Evolutionary conservation across 2,113 vertebrate species (phyloP).

Genomic region (Anser cygnoides): DNA sequence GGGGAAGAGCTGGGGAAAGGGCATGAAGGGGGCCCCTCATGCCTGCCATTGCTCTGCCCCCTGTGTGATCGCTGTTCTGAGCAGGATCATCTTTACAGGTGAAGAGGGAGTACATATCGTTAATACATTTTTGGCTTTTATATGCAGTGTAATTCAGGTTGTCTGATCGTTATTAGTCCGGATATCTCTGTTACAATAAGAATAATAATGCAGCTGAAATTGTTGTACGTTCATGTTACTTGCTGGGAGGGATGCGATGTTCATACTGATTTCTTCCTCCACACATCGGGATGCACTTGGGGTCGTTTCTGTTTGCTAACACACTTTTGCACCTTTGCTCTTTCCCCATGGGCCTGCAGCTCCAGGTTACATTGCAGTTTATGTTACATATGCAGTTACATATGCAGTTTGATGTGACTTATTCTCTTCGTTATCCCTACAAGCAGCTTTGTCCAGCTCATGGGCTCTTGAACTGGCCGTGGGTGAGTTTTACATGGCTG

Average conservation of each 20-base stretch:
- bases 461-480: not conserved
- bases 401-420: not conserved
- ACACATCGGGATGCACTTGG: not conserved
- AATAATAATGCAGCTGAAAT: not conserved
- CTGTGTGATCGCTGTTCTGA: not conserved
- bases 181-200: not conserved
- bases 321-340: not conserved
- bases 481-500: not conserved
- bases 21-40: not conserved
- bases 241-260: not conserved
- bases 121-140: not conserved
- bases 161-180: not conserved
- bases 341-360: not conserved
- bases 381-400: too few species aligned
- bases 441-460: not conserved
- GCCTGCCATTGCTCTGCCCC: not conserved
- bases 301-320: not conserved
- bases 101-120: not conserved
- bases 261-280: not conserved
- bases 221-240: not conserved
- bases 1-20: not conserved
- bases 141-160: not conserved
- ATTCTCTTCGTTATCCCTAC: not conserved
- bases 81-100: rapidly evolving
- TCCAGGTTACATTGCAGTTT: not conserved